A percentile compares a stretch with the other conserved stretches of the same genome.
phyloP scores from a whole-genome alignment of 2,888 invertebrate species.

The Agrilus cyanescens region DNA sequence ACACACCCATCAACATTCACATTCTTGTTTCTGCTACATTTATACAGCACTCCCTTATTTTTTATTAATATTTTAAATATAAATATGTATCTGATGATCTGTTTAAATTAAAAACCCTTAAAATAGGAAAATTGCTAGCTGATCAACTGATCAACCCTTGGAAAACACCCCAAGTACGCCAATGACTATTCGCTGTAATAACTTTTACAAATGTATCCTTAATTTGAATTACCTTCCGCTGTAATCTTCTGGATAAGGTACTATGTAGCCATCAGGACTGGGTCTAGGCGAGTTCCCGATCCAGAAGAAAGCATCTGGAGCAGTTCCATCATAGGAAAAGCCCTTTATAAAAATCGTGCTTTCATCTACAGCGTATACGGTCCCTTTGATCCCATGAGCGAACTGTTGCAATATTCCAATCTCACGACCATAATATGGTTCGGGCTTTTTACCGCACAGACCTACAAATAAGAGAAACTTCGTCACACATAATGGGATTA shows the following conservation, averaged over 20 bases:
- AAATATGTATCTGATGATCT: too few species aligned
- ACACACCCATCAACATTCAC: too few species aligned
- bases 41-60: too few species aligned
- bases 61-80: too few species aligned
- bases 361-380: conserved; percentile 80
- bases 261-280: conserved; percentile 69
- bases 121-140: too few species aligned
- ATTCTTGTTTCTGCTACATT: too few species aligned
- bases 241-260: conserved; percentile 80
- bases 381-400: conserved; percentile 70
- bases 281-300: conserved; percentile 72
- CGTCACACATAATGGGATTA: background rate
- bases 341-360: conserved; percentile 76
- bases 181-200: too few species aligned
- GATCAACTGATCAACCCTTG: too few species aligned
- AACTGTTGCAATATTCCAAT: conserved; percentile 64
- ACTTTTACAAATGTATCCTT: background rate
- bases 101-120: too few species aligned
- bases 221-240: conserved; percentile 53
- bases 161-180: too few species aligned
- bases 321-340: conserved; percentile 80
- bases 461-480: conserved; percentile 20
- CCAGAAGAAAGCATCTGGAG: conserved; percentile 85
- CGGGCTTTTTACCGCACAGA: conserved; percentile 30
- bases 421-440: conserved; percentile 65